Evolutionary conservation across 2,888 invertebrate species (phyloP), one percentile per base, ranked within the genome.

Genomic region (Tolmerus cingulatus): DNA sequence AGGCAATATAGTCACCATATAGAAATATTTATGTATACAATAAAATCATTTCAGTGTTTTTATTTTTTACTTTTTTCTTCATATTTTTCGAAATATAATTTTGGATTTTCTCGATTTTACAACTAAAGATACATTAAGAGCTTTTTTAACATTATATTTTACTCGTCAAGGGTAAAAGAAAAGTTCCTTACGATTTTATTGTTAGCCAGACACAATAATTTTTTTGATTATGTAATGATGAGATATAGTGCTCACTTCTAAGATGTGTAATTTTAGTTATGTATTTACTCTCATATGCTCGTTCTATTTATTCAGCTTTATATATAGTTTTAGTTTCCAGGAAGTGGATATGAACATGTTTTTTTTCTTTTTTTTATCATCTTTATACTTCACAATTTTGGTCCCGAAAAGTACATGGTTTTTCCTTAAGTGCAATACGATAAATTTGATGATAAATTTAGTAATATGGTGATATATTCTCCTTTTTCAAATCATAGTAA

Each of bases 1-100:
- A 88, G 88, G 88, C 88, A 88, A 88, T 88, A 87, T 88, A 88
- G 88, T 88, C 88, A 88, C 88, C 88, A 87, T 88, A 87, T 87
- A 85, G 51, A 85, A 30, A 85, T 74, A 85, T 85, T 85, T 74
- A 87, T 88, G 88, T 79, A 87, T 87, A 87, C 85, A 86, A 87
- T 87, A 76, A 74, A 84, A 86, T 88, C 27, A 74, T 86, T 84
- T 74, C 23, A 23, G 23, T 66, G 74, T 86, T 85, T 86, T 30
- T 43, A 27, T 79, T 16, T 85, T 79, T 14, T 46, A 14, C 16
- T 14, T 46, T 46, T 46, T 46, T 4, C 51, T 23, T 34, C 34
- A 34, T 85, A 74, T 74, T 27, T 23, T 74, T 66, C 74, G 46
- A 74, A 74, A 74, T 74, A 74, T 34, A 74, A 85, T 85, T 74